Conservation (phyloP, 30 jellyfish, hydroid and myxozoan genomes). For the Turritopsis dohrnii region DNA sequence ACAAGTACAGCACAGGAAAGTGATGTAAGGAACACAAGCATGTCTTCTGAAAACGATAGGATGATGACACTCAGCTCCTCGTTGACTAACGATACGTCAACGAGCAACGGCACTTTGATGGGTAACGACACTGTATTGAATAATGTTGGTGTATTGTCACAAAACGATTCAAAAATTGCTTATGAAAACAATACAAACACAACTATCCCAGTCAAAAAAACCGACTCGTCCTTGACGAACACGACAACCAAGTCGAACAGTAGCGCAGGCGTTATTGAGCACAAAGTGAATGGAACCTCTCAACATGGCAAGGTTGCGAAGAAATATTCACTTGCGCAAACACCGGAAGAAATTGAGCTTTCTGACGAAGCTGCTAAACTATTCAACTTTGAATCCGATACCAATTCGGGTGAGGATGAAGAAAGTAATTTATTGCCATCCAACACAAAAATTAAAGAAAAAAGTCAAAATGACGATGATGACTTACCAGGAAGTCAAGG, state of each 20-base stretch:
- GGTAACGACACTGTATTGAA: not conserved
- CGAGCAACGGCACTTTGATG: not conserved
- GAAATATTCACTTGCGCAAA: slow-evolving; percentile 27
- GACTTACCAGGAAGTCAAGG: slow-evolving; percentile 97
- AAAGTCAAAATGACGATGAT: slow-evolving; percentile 52
- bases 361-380: slow-evolving; percentile 16
- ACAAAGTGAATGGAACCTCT: not conserved
- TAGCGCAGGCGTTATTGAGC: not conserved
- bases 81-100: not conserved
- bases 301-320: slow-evolving; percentile 31
- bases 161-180: not conserved
- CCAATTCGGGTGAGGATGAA: slow-evolving; percentile 14
- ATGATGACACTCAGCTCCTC: not conserved
- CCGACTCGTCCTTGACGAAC: not conserved
- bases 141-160: not conserved
- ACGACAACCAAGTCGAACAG: slow-evolving; percentile 2
- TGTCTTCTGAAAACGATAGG: too few species aligned
- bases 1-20: not conserved
- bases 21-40: too few species aligned
- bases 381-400: slow-evolving; percentile 14
- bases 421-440: slow-evolving; percentile 10
- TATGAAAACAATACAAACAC: not conserved
- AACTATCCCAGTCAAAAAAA: not conserved
- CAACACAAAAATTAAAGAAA: slow-evolving; percentile 25
- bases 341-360: slow-evolving; percentile 13